Conservation (phyloP, 2,797 vertebrate genomes). For the Takifugu rubripes region DNA sequence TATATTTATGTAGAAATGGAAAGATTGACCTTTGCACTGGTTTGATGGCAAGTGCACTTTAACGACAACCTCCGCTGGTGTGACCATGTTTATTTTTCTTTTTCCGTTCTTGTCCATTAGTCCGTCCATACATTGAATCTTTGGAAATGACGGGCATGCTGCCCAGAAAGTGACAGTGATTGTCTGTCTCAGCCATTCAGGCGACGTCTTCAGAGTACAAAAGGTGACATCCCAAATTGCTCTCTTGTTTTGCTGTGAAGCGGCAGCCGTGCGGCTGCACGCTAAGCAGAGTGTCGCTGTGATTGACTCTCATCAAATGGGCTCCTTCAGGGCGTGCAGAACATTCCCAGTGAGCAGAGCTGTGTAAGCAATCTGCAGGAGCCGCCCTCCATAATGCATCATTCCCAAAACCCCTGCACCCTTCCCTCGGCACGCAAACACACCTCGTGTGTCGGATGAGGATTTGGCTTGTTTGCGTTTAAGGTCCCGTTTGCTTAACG, state of each 20-base stretch:
- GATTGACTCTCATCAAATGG: conserved; percentile 70
- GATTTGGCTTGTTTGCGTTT: conserved; percentile 50
- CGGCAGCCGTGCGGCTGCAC: conserved; percentile 26
- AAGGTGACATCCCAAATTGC: conserved; percentile 40
- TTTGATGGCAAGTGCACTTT: conserved; percentile 64
- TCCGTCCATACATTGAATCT: conserved; percentile 14
- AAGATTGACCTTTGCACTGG: conserved; percentile 54
- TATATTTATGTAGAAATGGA: conserved; percentile 48
- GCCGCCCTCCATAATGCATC: conserved; percentile 52
- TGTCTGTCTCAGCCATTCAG: conserved; percentile 25
- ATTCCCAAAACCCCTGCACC: conserved; percentile 21
- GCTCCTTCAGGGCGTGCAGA: conserved; percentile 43
- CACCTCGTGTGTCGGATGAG: conserved; percentile 34
- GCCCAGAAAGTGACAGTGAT: conserved; percentile 23
- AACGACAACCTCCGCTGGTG: conserved; percentile 48
- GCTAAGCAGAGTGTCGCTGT: conserved; percentile 59
- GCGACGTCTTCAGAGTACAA: conserved; percentile 39
- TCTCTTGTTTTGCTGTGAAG: conserved; percentile 18
- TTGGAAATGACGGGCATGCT: conserved; percentile 18
- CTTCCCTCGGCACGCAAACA: conserved; percentile 2
- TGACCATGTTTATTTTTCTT: conserved; percentile 26
- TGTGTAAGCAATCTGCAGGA: conserved; percentile 53
- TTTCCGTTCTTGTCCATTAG: background rate
- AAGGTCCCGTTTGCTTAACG: conserved; percentile 53
- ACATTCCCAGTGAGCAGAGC: conserved; percentile 42